These are phyloP conservation scores for Capreolus pygargus DNA, from an alignment of 2,113 vertebrate genomes.

Conservation along the genomic window DNA sequence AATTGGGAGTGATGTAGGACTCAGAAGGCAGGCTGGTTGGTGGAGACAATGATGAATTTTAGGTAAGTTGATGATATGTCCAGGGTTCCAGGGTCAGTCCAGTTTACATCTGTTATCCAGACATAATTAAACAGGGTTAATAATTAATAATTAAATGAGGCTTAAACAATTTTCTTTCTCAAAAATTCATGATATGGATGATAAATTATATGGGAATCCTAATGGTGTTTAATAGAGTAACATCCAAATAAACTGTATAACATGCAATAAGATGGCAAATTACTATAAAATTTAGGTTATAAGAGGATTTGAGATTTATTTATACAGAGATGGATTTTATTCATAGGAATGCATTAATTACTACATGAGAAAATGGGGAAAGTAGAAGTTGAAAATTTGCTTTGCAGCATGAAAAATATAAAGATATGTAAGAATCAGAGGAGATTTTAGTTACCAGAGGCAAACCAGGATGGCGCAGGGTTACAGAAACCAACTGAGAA, in stretches of 20 bases:
- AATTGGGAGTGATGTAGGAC: not conserved
- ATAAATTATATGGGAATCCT: not conserved
- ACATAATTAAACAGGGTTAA: not conserved
- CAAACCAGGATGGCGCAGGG: not conserved
- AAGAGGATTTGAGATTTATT: not conserved
- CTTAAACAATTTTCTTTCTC: not conserved
- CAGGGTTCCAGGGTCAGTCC: not conserved
- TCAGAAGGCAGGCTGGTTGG: not conserved
- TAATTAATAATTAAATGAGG: not conserved
- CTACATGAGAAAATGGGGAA: not conserved
- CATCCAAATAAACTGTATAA: not conserved
- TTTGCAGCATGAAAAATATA: not conserved
- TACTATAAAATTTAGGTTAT: not conserved
- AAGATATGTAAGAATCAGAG: not conserved
- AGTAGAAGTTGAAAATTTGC: not conserved
- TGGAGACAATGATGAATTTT: not conserved
- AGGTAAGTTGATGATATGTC: not conserved
- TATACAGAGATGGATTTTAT: not conserved
- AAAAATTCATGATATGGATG: not conserved
- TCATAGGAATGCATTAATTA: not conserved
- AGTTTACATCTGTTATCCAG: not conserved
- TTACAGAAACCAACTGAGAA: not conserved
- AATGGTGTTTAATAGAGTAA: not conserved
- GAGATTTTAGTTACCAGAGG: not conserved
- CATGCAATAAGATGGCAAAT: not conserved